Evolutionary conservation across 2,888 invertebrate genomes (phyloP).

Genomic region (Sceliomorpha sp.): DNA sequence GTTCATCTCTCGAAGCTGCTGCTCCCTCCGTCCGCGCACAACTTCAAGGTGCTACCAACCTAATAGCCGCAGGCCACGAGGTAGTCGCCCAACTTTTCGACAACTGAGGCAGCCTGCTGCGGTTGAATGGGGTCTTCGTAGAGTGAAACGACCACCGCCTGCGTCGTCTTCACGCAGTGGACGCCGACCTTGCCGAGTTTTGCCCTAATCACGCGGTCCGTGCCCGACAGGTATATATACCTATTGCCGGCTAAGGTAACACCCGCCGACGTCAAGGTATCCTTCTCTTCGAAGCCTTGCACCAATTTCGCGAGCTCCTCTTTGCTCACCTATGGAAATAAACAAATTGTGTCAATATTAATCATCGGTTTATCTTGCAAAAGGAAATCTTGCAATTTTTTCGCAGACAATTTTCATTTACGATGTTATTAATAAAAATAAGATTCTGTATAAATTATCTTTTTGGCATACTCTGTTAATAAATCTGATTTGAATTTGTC

Average conservation of each 20-base stretch:
- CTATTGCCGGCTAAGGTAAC: constrained; percentile 95
- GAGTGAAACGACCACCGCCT: constrained; percentile 96
- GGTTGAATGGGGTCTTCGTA: constrained; percentile 98
- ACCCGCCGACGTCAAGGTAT: constrained; percentile 93
- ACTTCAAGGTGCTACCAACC: no score
- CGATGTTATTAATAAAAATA: no score
- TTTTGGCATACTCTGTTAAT: no score
- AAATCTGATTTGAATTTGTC: no score
- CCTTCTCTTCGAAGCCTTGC: constrained; percentile 94
- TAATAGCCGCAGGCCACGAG: constrained; percentile 98
- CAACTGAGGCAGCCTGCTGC: constrained; percentile 97
- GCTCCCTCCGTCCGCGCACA: no score
- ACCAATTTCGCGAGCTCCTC: constrained; percentile 95
- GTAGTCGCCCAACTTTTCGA: constrained; percentile 98
- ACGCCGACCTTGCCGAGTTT: constrained; percentile 94
- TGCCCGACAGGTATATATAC: constrained; percentile 97
- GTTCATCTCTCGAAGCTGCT: no score
- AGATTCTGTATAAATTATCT: no score
- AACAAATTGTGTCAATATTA: constrained; percentile 9
- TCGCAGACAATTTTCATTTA: no score
- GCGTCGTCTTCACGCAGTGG: constrained; percentile 97
- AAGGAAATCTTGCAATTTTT: no score
- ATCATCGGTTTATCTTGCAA: no score
- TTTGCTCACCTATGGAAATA: constrained; percentile 88
- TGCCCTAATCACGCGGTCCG: constrained; percentile 95